Evolutionary conservation across 2,888 invertebrate species (phyloP), one percentile per base, ranked within the genome.

Genomic region (Hypena proboscidalis): DNA sequence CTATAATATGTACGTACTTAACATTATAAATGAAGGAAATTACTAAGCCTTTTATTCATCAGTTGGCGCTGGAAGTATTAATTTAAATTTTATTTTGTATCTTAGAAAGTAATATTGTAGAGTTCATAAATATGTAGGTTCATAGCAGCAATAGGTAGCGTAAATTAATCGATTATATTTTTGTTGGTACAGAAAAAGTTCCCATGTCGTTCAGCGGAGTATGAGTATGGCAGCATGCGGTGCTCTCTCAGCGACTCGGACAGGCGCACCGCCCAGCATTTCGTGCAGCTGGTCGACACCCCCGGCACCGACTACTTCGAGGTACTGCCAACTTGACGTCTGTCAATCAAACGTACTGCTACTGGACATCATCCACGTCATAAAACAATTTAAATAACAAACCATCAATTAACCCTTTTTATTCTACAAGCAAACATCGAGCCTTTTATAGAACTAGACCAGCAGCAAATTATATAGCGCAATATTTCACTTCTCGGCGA

Each of bases 161-260:
- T 11, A 22, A 1, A 11, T 29, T 0, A 8, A 10, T 23, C 13
- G 1, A 19, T 5, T 1, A 13, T 3, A 11, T 34, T n/a, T 36
- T 19, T 37, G 38, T 70, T 56, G 61, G 23, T 86, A 37, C 83
- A 95, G 94, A 96, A 97, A 82, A 95, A 97, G 37, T 98, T 98
- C 83, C 94, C 95, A 7, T 98, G 98, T 75, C 95, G 98, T 4
- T 97, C 97, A 0, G 96, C 96, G 22, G 97, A 98, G 82, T 98
- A 98, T 85, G 97, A 98, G 83, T 98, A 98, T 87, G 96, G 96
- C 49, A 97, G 97, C 46, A 94, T 98, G 82, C 95, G 97, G 71
- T 98, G 98, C 73, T 96, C 97, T 55, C 92, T 98, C 23, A 97
- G 97, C 75, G 97, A 98, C 77, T 95, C 96, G 1, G 98, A 98